These are phyloP conservation scores for Polyommatus icarus DNA, from an alignment of 2,888 invertebrate genomes.

Conservation along the genomic window DNA sequence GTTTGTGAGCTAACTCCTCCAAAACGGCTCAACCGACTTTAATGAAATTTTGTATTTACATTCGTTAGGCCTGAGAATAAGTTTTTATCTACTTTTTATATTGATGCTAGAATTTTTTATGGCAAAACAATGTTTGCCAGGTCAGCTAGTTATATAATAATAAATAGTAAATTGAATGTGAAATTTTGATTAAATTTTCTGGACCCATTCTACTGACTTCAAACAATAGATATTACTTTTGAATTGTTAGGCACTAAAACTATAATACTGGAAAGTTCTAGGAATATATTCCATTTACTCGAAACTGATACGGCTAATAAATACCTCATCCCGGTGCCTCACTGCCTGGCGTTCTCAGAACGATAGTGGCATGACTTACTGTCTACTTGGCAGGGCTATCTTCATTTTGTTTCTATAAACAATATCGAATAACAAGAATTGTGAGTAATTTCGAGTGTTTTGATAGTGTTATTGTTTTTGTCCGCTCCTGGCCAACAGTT, in stretches of 20 bases:
- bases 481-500: too few species aligned
- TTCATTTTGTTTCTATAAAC: constrained; percentile 39
- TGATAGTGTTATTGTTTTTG: not conserved
- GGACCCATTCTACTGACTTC: not conserved
- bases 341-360: constrained; percentile 70
- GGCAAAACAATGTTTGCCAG: too few species aligned
- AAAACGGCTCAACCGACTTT: too few species aligned
- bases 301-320: constrained; percentile 71
- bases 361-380: constrained; percentile 62
- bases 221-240: not conserved
- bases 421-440: constrained; percentile 64
- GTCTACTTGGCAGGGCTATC: constrained; percentile 58
- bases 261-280: constrained; percentile 35
- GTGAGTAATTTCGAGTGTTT: constrained; percentile 47
- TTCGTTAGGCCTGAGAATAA: too few species aligned
- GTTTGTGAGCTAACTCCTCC: too few species aligned
- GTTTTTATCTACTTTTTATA: too few species aligned
- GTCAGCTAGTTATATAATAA: too few species aligned
- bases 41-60: too few species aligned
- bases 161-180: too few species aligned
- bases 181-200: too few species aligned
- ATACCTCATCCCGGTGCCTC: constrained; percentile 54
- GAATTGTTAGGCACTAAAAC: constrained; percentile 28
- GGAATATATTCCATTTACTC: constrained; percentile 40
- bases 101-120: too few species aligned